phyloP scores from a whole-genome alignment of 2,113 vertebrate species.

The Ammodytes marinus region DNA sequence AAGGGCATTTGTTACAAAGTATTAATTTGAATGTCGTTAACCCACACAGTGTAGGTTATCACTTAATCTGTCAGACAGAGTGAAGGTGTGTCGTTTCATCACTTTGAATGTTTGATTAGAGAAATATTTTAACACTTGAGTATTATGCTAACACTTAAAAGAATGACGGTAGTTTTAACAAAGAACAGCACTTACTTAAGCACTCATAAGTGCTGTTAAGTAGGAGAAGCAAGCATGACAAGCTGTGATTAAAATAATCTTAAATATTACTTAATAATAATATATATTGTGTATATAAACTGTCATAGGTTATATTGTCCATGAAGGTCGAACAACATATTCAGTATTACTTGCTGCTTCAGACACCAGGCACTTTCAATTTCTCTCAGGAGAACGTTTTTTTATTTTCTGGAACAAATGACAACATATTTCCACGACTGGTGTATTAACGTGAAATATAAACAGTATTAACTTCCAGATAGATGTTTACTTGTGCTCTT shows the following conservation, averaged over 20 bases:
- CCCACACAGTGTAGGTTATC: slow-evolving; percentile 8
- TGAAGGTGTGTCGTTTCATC: neutral
- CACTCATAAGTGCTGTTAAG: neutral
- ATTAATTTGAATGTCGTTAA: neutral
- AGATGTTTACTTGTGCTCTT: neutral
- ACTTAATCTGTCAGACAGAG: slow-evolving; percentile 14
- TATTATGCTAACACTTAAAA: slow-evolving; percentile 28
- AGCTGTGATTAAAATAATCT: slow-evolving; percentile 13
- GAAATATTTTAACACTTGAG: slow-evolving; percentile 23
- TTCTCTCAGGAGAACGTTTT: slow-evolving; percentile 18
- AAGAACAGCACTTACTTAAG: slow-evolving; percentile 28
- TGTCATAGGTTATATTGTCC: neutral
- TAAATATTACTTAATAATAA: neutral
- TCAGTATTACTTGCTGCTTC: slow-evolving; percentile 42
- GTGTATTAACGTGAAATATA: slow-evolving; percentile 32
- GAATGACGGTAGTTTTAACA: slow-evolving; percentile 9
- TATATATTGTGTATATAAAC: neutral
- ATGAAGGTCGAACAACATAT: slow-evolving; percentile 11
- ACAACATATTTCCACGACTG: slow-evolving; percentile 36
- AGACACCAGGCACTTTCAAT: slow-evolving; percentile 48
- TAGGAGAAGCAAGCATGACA: neutral
- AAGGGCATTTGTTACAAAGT: neutral
- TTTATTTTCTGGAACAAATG: slow-evolving; percentile 15
- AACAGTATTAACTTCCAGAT: slow-evolving; percentile 52
- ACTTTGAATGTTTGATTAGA: slow-evolving; percentile 10